A percentile compares a stretch with the other conserved stretches of the same genome.
Evolutionary conservation across 2,888 invertebrate genomes (phyloP).

Genomic region (Nephrotoma flavescens): DNA sequence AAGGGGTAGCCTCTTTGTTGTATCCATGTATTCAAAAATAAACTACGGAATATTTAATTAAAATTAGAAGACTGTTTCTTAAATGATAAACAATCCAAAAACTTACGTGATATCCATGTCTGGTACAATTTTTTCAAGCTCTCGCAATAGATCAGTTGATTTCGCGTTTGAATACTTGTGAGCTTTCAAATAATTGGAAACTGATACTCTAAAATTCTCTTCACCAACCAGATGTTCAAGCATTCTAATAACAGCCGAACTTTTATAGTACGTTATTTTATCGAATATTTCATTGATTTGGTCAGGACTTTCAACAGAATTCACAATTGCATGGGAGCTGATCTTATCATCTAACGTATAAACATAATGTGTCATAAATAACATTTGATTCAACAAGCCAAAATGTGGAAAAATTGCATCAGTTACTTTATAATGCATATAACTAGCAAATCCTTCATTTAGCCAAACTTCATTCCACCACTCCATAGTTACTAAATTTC

Average conservation of each 20-base stretch:
- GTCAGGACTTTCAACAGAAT: constrained; percentile 68
- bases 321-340: constrained; percentile 82
- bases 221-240: constrained; percentile 61
- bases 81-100: neutral
- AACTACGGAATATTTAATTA: constrained; percentile 9
- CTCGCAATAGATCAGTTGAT: constrained; percentile 57
- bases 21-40: constrained; percentile 56
- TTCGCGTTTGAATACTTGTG: constrained; percentile 60
- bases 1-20: constrained; percentile 79
- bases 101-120: constrained; percentile 31
- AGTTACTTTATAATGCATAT: constrained; percentile 70
- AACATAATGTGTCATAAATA: constrained; percentile 57
- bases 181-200: constrained; percentile 56
- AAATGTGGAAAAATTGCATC: constrained; percentile 57
- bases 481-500: constrained; percentile 82
- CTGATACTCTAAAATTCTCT: constrained; percentile 53
- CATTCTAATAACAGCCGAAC: constrained; percentile 77
- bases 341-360: constrained; percentile 59
- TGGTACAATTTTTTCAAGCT: constrained; percentile 37
- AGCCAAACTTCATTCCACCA: constrained; percentile 93
- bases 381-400: constrained; percentile 71
- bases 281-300: constrained; percentile 89
- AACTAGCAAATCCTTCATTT: constrained; percentile 87
- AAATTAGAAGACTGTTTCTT: neutral
- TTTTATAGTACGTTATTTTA: constrained; percentile 82